These are phyloP conservation scores for Parnassius glacialis DNA, from an alignment of 2,888 invertebrate genomes.

Conservation along the genomic window DNA sequence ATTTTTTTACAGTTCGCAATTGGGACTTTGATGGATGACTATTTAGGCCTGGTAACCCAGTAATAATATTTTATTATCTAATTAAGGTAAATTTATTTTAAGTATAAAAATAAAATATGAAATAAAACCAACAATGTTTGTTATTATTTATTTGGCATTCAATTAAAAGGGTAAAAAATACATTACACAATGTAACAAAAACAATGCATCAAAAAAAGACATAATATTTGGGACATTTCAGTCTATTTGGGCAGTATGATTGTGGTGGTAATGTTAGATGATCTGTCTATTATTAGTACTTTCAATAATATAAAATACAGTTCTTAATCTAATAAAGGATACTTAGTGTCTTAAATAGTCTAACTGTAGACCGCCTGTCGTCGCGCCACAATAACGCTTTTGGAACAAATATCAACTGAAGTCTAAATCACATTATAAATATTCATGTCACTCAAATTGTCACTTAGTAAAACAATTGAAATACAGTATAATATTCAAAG, in stretches of 20 bases:
- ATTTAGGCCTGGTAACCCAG: slow-evolving; percentile 88
- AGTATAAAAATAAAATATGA: slow-evolving; percentile 31
- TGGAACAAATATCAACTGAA: too few species aligned
- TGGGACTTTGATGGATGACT: slow-evolving; percentile 99
- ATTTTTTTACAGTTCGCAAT: slow-evolving; percentile 94
- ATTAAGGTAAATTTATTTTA: slow-evolving; percentile 24
- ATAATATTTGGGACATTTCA: slow-evolving; percentile 77
- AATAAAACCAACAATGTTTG: slow-evolving; percentile 46
- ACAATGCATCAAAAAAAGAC: slow-evolving; percentile 63
- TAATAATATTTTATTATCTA: slow-evolving; percentile 37
- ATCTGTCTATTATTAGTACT: slow-evolving; percentile 28
- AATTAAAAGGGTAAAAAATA: slow-evolving; percentile 69
- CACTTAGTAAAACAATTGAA: not conserved
- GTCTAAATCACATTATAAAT: too few species aligned
- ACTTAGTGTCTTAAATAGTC: slow-evolving; percentile 24
- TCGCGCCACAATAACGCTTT: too few species aligned
- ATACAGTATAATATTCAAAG: not conserved
- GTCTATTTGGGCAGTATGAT: slow-evolving; percentile 73
- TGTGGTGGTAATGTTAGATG: slow-evolving; percentile 31
- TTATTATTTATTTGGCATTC: slow-evolving; percentile 78
- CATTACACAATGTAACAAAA: slow-evolving; percentile 75
- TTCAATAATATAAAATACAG: slow-evolving; percentile 18
- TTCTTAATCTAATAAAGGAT: slow-evolving; percentile 28
- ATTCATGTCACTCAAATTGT: too few species aligned
- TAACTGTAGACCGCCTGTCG: slow-evolving; percentile 14